These are phyloP conservation scores for Mormyrus lacerda DNA, from an alignment of 2,113 vertebrate genomes.

Conservation along the genomic window DNA sequence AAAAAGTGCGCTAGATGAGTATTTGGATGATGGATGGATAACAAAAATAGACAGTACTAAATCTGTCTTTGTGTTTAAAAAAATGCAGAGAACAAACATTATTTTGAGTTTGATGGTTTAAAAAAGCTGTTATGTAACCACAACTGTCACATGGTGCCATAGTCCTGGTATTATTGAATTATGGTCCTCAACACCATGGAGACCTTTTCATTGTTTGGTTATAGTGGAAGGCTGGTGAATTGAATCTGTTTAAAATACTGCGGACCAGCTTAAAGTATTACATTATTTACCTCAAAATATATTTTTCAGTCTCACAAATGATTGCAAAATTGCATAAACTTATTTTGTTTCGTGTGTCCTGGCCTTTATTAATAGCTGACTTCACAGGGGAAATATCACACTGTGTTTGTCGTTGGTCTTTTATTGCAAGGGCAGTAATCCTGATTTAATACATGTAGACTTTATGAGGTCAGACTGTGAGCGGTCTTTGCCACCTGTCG, in stretches of 20 bases:
- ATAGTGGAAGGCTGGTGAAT: neutral
- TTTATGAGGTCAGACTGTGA: neutral
- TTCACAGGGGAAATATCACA: neutral
- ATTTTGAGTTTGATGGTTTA: neutral
- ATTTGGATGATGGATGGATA: neutral
- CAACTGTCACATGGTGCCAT: neutral
- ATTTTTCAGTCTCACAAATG: neutral
- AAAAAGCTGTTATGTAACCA: neutral
- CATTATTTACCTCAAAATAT: neutral
- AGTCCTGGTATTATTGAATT: neutral
- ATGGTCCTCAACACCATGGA: neutral
- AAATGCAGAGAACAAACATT: neutral
- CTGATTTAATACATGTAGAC: neutral
- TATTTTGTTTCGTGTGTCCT: neutral
- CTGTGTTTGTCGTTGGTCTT: slow-evolving; percentile 1
- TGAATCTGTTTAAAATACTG: neutral
- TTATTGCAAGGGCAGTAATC: slow-evolving; percentile 1
- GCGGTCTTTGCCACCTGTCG: neutral
- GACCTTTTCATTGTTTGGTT: neutral
- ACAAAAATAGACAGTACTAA: neutral
- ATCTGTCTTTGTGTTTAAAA: neutral
- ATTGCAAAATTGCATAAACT: neutral
- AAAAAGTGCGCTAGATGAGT: neutral
- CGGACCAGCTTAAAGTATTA: neutral
- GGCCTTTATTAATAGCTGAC: neutral